Percentiles rank a stretch among this genome's conserved stretches.
Conservation (phyloP, 2,113 vertebrate species). For the Hyperoodon ampullatus region DNA sequence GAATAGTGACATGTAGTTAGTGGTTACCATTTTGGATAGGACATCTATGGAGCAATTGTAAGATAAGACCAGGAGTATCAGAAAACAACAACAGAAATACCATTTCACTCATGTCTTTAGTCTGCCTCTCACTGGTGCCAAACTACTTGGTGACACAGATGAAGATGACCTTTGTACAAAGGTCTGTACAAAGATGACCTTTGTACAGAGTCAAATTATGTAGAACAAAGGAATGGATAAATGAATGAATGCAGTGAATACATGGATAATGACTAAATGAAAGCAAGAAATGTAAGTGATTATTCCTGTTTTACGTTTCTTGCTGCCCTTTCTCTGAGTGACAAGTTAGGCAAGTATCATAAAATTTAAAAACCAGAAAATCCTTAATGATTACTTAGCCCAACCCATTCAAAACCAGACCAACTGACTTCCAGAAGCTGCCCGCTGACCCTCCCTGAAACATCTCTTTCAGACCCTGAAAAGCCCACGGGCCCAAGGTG, state of each 20-base stretch:
- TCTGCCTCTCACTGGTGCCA: not conserved
- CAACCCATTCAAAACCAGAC: not conserved
- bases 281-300: not conserved
- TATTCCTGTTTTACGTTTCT: not conserved
- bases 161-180: not conserved
- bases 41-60: not conserved
- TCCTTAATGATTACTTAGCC: not conserved
- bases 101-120: not conserved
- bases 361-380: not conserved
- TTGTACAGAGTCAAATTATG: not conserved
- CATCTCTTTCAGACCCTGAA: not conserved
- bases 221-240: not conserved
- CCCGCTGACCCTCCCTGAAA: not conserved
- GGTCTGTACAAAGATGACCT: not conserved
- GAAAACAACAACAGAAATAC: not conserved
- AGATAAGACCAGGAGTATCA: not conserved
- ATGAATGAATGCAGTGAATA: not conserved
- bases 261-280: not conserved
- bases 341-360: not conserved
- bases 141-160: not conserved
- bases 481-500: not conserved
- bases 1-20: not conserved
- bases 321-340: not conserved
- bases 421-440: not conserved
- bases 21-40: not conserved